A percentile compares a stretch with the other conserved stretches of the same genome.
Evolutionary conservation across 2,113 vertebrate genomes (phyloP).

Genomic region (Setophaga kirtlandii): DNA sequence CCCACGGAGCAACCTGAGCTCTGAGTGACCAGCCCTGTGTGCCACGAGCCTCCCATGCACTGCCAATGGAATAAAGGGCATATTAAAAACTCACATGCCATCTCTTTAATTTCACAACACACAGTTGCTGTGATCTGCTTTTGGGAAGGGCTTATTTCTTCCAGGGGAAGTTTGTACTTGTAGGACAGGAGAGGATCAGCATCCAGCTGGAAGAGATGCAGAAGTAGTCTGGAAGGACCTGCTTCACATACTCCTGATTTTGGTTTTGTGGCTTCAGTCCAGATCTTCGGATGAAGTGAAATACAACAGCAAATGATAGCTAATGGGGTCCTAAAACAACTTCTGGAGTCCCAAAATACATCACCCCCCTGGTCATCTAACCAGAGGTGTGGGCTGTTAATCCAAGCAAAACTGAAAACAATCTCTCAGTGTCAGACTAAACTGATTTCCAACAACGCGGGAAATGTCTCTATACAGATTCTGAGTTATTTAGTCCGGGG

Average conservation of each 20-base stretch:
- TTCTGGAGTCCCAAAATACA: background rate
- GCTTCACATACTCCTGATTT: background rate
- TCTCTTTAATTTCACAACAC: background rate
- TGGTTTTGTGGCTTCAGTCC: background rate
- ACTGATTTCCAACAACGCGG: fast-evolving
- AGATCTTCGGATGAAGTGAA: background rate
- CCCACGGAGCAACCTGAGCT: background rate
- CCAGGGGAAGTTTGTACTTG: background rate
- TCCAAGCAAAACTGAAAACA: background rate
- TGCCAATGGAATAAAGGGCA: background rate
- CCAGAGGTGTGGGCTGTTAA: background rate
- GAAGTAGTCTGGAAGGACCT: background rate
- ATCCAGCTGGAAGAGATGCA: background rate
- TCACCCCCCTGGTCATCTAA: too few species aligned
- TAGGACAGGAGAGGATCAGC: background rate
- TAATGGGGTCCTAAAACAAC: background rate
- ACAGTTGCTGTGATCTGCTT: background rate
- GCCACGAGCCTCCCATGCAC: background rate
- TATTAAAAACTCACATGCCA: background rate
- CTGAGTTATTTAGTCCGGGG: background rate
- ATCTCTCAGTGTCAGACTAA: background rate
- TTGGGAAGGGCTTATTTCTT: background rate
- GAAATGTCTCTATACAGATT: background rate
- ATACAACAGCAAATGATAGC: background rate
- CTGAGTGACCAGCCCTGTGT: background rate